Conservation (phyloP, 2,113 vertebrate species). For the Phalacrocorax carbo region DNA sequence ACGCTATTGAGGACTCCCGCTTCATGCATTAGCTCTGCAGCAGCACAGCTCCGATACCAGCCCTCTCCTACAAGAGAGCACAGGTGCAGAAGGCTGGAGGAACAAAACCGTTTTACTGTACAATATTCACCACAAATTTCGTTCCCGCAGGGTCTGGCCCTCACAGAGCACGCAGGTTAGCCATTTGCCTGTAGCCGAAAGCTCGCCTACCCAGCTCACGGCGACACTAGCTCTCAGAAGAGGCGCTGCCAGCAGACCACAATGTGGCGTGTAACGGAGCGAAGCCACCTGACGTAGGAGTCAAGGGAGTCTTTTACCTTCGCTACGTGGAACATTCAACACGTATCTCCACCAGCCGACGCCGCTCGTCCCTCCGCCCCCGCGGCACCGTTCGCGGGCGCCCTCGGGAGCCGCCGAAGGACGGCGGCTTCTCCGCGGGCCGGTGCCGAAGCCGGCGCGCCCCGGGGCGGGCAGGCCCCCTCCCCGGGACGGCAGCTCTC, state of each 20-base stretch:
- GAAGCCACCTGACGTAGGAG: background rate
- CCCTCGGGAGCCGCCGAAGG: background rate
- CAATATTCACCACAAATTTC: too few species aligned
- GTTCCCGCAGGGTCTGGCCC: fast-evolving
- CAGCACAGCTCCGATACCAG: background rate
- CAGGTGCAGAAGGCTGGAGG: background rate
- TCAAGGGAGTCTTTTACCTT: background rate
- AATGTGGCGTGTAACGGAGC: background rate
- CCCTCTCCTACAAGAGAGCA: too few species aligned
- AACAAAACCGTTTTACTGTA: background rate
- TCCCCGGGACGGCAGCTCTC: too few species aligned
- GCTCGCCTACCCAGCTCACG: background rate
- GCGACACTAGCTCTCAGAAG: fast-evolving
- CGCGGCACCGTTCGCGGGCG: background rate
- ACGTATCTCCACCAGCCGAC: background rate
- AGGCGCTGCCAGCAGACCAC: background rate
- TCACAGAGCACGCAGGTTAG: fast-evolving
- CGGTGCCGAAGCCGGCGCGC: background rate
- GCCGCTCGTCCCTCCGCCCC: background rate
- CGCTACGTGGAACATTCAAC: background rate
- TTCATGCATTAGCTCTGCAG: background rate
- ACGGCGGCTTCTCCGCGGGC: too few species aligned
- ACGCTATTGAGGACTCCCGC: background rate
- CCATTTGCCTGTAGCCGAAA: background rate
- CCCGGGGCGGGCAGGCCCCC: too few species aligned